These are phyloP conservation scores for Clarias batrachus DNA, from an alignment of 2,113 vertebrate genomes.

Conservation along the genomic window DNA sequence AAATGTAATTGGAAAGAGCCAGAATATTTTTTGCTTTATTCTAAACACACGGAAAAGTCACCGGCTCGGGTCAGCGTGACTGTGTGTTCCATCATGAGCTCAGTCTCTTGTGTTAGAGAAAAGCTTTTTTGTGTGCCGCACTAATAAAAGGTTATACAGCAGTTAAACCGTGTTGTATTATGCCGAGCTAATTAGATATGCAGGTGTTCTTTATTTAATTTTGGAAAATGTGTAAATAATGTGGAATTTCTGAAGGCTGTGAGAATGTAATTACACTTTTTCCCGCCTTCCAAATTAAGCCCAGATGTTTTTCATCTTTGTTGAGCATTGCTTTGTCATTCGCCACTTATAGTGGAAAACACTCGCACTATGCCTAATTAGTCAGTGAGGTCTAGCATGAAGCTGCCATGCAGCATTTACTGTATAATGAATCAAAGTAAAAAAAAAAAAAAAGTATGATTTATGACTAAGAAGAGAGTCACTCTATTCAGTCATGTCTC, in stretches of 20 bases:
- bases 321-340: constrained; percentile 26
- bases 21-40: constrained; percentile 7
- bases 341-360: constrained; percentile 34
- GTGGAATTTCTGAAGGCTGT: constrained; percentile 19
- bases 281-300: constrained; percentile 6
- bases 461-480: constrained; percentile 20
- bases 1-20: constrained; percentile 11
- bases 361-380: constrained; percentile 19
- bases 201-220: constrained; percentile 53
- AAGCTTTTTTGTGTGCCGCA: constrained; percentile 57
- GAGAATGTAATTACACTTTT: constrained; percentile 18
- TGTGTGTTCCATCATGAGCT: constrained; percentile 65
- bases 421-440: constrained; percentile 33
- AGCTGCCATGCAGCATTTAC: not conserved
- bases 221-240: constrained; percentile 19
- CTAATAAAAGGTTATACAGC: constrained; percentile 67
- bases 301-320: constrained; percentile 41
- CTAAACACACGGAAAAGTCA: constrained; percentile 14
- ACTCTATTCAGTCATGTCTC: constrained; percentile 31
- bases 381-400: constrained; percentile 1
- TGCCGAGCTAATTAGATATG: constrained; percentile 63
- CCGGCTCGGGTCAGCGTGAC: constrained; percentile 63
- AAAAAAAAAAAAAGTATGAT: not conserved
- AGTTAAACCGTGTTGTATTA: constrained; percentile 68
- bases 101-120: constrained; percentile 62